Evolutionary conservation across 2,797 vertebrate genomes (phyloP).

Genomic region (Sebastes taczanowskii): DNA sequence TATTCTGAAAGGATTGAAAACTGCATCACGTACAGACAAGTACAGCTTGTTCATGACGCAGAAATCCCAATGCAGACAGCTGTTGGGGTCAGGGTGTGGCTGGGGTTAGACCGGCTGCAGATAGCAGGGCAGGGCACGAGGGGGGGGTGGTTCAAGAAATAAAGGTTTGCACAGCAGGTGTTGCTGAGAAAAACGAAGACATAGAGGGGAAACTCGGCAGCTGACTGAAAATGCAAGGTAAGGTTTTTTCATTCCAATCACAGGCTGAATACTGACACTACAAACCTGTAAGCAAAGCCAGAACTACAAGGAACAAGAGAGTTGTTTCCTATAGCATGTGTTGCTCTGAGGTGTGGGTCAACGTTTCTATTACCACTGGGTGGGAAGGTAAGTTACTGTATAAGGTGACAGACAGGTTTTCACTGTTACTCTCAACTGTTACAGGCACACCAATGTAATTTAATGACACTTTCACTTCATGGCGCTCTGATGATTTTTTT

Average conservation of each 20-base stretch:
- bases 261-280: background rate
- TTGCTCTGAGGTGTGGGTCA: background rate
- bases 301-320: background rate
- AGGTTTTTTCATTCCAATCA: background rate
- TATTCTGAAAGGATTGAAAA: background rate
- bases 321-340: background rate
- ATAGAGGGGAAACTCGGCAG: background rate
- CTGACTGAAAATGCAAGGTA: background rate
- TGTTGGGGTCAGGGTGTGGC: slow-evolving; percentile 50
- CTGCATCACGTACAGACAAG: background rate
- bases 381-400: background rate
- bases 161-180: slow-evolving; percentile 11
- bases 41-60: slow-evolving; percentile 25
- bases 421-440: background rate
- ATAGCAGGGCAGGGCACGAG: slow-evolving; percentile 2
- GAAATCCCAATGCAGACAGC: slow-evolving; percentile 41
- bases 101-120: background rate
- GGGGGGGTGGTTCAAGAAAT: background rate
- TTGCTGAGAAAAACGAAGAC: background rate
- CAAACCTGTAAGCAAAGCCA: background rate
- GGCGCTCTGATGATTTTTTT: background rate
- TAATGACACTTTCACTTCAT: background rate
- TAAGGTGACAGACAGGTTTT: background rate
- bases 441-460: background rate
- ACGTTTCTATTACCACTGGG: background rate